A percentile compares a stretch with the other conserved stretches of the same genome.
phyloP scores from a whole-genome alignment of 2,797 vertebrate genomes.

The Fistularia tabacaria region DNA sequence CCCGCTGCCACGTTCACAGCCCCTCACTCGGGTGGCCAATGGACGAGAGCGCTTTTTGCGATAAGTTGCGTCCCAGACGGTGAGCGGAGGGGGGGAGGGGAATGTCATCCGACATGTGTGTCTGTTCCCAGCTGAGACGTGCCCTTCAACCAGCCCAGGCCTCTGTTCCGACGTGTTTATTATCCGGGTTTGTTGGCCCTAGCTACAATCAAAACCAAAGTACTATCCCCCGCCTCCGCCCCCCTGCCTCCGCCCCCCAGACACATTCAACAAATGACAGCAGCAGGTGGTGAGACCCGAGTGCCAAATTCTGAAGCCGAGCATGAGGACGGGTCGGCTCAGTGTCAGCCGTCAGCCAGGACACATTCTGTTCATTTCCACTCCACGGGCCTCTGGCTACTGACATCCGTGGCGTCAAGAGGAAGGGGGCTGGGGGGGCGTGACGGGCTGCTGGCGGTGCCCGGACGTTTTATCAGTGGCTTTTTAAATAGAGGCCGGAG shows the following conservation, averaged over 20 bases:
- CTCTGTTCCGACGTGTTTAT: conserved; percentile 10
- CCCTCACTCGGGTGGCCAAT: too few relatives aligned
- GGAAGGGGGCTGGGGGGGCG: neutral
- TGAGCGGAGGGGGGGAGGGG: too few relatives aligned
- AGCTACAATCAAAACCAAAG: conserved; percentile 11
- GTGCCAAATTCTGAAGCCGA: conserved; percentile 40
- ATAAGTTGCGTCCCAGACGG: too few relatives aligned
- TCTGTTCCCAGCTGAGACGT: too few relatives aligned
- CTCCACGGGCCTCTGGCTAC: conserved; percentile 1
- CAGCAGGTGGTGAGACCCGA: conserved; percentile 55
- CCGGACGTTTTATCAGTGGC: conserved; percentile 16
- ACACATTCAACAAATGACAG: conserved; percentile 44
- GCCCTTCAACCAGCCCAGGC: conserved; percentile 3
- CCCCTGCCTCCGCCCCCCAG: neutral
- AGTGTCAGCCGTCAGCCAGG: conserved; percentile 12
- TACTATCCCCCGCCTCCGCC: too few relatives aligned
- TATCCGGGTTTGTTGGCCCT: conserved; percentile 10
- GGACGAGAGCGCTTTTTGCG: too few relatives aligned
- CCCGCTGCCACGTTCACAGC: too few relatives aligned
- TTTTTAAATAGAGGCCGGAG: conserved; percentile 37
- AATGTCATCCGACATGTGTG: too few relatives aligned
- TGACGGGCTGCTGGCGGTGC: too few relatives aligned
- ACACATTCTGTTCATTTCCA: conserved; percentile 31
- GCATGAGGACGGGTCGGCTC: conserved; percentile 42
- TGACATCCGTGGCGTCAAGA: conserved; percentile 30